Base-by-base conservation (phyloP, 2,888 invertebrate genomes). In the Pyralis farinalis region DNA sequence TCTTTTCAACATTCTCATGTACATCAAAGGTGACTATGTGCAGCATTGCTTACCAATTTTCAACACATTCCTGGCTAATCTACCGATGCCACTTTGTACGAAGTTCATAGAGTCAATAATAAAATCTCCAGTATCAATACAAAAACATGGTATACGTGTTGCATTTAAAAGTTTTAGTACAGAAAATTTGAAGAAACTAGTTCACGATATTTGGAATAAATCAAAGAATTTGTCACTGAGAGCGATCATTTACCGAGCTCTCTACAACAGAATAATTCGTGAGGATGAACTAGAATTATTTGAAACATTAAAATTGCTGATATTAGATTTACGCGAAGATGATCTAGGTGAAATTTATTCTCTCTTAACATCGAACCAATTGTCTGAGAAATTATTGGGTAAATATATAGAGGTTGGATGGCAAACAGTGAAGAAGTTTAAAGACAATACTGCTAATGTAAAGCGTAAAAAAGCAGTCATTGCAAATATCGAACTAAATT, bases 141-240 rank as follows among this genome's bases (percentile, higher is more conserved):
- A 71, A 39, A 75, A 73, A 40, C 69, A 73, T 33, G 71, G 67
- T 0, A 39, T 73, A 5, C 56, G 69, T 10, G 47, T 72, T 34
- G 72, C 72, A 5, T 72, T 73, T 29, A 42, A 57, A 42, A 60
- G 55, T 40, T 68, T 61, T 16, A 53, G 42, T 29, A 33, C 43
- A 7, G 61, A 61, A 20, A 48, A 61, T 30, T 52, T 72, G 25
- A 53, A 47, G 9, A 48, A 42, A 20, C 35, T 70, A 0, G 40
- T 71, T 12, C 9, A 39, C 6, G 37, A 48, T 11, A 46, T 55
- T 21, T 75, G 73, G 74, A 53, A 55, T 3, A 58, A 52, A 37
- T 64, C 70, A 1, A 66, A 67, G 49, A 70, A 72, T 51, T 53
- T 65, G 1, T 67, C 74, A 7, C 35, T 74, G 21, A 55, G 74